Evolutionary conservation across 2,797 vertebrate species (phyloP).

Genomic region (Forpus xanthops): DNA sequence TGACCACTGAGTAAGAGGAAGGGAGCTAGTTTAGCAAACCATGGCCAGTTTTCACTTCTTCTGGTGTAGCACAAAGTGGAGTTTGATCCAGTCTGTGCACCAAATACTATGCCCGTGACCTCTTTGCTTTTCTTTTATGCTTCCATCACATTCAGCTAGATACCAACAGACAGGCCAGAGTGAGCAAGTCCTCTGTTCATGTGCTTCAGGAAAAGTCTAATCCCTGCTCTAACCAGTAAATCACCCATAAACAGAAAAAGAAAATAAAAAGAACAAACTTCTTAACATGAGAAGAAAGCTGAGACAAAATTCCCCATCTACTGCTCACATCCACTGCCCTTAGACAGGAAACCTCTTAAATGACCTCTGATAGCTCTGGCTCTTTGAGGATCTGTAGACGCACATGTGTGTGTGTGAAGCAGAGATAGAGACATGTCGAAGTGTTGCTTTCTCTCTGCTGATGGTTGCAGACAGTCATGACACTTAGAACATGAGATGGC

Average conservation of each 20-base stretch:
- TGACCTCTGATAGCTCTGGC: background rate
- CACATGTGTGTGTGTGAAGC: background rate
- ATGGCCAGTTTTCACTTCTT: background rate
- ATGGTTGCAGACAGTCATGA: background rate
- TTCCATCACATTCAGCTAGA: slow-evolving; percentile 18
- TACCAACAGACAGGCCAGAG: background rate
- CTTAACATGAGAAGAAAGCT: slow-evolving; percentile 40
- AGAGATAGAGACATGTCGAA: background rate
- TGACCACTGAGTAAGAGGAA: background rate
- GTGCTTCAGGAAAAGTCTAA: background rate
- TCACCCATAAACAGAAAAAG: background rate
- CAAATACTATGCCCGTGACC: background rate
- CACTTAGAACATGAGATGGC: slow-evolving; percentile 3
- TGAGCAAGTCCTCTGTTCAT: background rate
- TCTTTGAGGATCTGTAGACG: background rate
- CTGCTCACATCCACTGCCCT: slow-evolving; percentile 25
- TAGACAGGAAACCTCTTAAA: slow-evolving; percentile 32
- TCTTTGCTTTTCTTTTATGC: slow-evolving; percentile 17
- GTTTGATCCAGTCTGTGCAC: background rate
- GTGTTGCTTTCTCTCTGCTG: background rate
- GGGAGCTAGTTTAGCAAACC: background rate
- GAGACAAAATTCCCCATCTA: slow-evolving; percentile 26
- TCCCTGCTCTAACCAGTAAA: background rate
- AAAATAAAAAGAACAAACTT: background rate
- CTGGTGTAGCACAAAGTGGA: background rate